Evolutionary conservation across 2,888 invertebrate genomes (phyloP).

Genomic region (Pemphredon lugubris): DNA sequence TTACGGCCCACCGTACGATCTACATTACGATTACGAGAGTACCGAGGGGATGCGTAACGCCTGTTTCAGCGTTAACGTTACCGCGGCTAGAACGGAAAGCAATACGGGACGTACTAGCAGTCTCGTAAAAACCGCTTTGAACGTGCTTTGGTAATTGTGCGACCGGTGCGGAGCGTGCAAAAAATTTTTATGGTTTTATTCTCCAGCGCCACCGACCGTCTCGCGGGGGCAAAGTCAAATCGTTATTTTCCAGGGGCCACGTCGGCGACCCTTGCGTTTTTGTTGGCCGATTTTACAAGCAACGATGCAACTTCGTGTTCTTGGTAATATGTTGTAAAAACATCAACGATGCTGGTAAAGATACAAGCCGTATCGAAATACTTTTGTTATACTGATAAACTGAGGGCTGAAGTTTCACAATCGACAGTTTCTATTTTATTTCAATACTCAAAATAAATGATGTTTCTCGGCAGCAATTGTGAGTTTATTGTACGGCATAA

Average conservation of each 20-base stretch:
- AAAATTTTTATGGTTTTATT: slow-evolving; percentile 50
- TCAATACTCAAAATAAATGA: too few relatives aligned
- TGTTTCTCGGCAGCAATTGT: too few relatives aligned
- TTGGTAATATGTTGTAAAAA: slow-evolving; percentile 15
- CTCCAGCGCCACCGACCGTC: neutral
- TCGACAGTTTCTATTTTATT: too few relatives aligned
- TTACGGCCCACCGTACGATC: slow-evolving; percentile 41
- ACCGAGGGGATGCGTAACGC: slow-evolving; percentile 8
- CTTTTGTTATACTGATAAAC: too few relatives aligned
- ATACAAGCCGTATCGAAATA: too few relatives aligned
- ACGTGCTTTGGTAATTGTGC: slow-evolving; percentile 52
- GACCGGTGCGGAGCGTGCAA: slow-evolving; percentile 31
- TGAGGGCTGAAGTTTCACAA: too few relatives aligned
- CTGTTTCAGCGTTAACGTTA: slow-evolving; percentile 40
- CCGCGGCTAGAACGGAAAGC: slow-evolving; percentile 11
- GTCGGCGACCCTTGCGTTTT: slow-evolving; percentile 38
- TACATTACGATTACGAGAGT: slow-evolving; percentile 48
- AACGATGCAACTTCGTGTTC: slow-evolving; percentile 15
- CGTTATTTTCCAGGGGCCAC: slow-evolving; percentile 43
- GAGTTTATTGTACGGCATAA: too few relatives aligned
- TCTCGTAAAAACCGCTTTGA: slow-evolving; percentile 43
- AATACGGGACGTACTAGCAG: neutral
- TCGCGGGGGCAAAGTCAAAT: slow-evolving; percentile 35
- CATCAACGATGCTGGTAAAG: neutral
- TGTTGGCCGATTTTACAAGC: slow-evolving; percentile 33